Evolutionary conservation across 2,797 vertebrate species (phyloP).

Genomic region (Ptychadena robeensis): DNA sequence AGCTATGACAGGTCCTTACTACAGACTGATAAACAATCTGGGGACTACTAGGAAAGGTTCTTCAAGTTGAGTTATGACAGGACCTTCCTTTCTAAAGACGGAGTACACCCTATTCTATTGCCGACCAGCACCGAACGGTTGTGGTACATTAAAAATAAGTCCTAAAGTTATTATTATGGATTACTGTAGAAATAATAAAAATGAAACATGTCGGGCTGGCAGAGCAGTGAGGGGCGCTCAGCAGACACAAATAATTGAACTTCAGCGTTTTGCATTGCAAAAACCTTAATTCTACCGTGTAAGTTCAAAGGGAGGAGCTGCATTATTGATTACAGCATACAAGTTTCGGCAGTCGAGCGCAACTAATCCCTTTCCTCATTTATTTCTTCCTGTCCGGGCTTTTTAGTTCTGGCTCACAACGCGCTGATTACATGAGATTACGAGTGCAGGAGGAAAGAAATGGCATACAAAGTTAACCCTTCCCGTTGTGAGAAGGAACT

Average conservation of each 20-base stretch:
- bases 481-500: not conserved
- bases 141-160: slow-evolving; percentile 32
- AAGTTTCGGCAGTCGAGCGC: slow-evolving; percentile 59
- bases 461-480: slow-evolving; percentile 12
- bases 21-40: too few species aligned
- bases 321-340: slow-evolving; percentile 57
- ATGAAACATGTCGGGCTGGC: slow-evolving; percentile 76
- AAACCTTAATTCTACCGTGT: slow-evolving; percentile 75
- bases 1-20: too few species aligned
- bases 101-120: too few species aligned
- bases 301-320: slow-evolving; percentile 62
- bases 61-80: too few species aligned
- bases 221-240: slow-evolving; percentile 64
- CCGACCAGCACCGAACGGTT: not conserved
- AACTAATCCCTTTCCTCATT: slow-evolving; percentile 45
- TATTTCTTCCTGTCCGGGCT: slow-evolving; percentile 60
- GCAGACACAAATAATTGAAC: slow-evolving; percentile 73
- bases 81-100: too few species aligned
- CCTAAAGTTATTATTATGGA: slow-evolving; percentile 36
- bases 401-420: slow-evolving; percentile 53
- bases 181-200: slow-evolving; percentile 71
- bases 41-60: too few species aligned
- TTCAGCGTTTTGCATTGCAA: slow-evolving; percentile 67
- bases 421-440: slow-evolving; percentile 59
- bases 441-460: not conserved